Conservation (phyloP, 2,113 vertebrate genomes). For the Nyctereutes procyonoides region DNA sequence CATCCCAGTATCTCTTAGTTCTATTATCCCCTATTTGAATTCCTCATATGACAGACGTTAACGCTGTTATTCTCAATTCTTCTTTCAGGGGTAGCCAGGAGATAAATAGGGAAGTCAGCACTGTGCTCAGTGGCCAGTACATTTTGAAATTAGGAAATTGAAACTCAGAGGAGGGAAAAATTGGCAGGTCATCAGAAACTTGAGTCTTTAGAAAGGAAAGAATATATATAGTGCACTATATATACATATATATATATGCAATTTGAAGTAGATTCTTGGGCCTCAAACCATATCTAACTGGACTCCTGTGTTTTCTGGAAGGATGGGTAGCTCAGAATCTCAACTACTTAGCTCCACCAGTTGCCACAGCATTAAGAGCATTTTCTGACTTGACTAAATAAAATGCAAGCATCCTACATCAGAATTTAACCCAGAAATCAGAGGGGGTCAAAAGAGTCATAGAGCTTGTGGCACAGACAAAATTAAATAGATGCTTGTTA, state of each 20-base stretch:
- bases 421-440: not conserved
- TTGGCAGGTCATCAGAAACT: not conserved
- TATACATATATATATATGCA: not conserved
- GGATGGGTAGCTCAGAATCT: not conserved
- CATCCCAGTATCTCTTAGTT: not conserved
- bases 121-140: not conserved
- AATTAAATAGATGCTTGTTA: not conserved
- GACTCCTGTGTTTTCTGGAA: not conserved
- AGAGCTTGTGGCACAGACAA: not conserved
- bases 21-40: not conserved
- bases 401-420: not conserved
- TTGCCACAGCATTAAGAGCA: not conserved
- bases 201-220: not conserved
- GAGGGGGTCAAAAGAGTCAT: not conserved
- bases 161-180: not conserved
- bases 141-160: not conserved
- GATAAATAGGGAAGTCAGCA: not conserved
- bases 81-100: not conserved
- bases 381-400: not conserved
- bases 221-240: not conserved
- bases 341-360: accelerated
- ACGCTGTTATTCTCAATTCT: not conserved
- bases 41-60: not conserved
- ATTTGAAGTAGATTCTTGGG: not conserved
- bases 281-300: not conserved